Conservation (phyloP, 2,888 invertebrate genomes). For the Leucophora obtusa region DNA sequence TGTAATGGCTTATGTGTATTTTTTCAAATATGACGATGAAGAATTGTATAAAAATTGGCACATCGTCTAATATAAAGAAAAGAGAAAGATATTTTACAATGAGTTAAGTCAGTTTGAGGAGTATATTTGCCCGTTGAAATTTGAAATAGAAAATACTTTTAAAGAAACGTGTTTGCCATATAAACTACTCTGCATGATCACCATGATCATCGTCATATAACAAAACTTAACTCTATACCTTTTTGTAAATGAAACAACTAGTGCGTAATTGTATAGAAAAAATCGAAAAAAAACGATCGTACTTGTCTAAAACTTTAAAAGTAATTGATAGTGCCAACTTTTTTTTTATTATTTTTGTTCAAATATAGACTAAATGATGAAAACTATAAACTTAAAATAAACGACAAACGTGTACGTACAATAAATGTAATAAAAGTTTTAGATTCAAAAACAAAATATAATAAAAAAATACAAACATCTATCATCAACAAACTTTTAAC, state of each 20-base stretch:
- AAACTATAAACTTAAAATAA: slow-evolving; percentile 23
- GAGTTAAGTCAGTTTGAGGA: background rate
- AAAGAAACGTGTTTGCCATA: slow-evolving; percentile 60
- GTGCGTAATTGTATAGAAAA: slow-evolving; percentile 48
- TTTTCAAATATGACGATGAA: slow-evolving; percentile 6
- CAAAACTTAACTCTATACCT: slow-evolving; percentile 22
- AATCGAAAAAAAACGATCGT: slow-evolving; percentile 21
- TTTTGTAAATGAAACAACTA: slow-evolving; percentile 23
- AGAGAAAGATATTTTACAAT: slow-evolving; percentile 21
- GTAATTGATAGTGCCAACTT: slow-evolving; percentile 31
- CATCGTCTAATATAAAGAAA: slow-evolving; percentile 28
- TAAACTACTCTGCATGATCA: slow-evolving; percentile 23
- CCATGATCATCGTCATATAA: slow-evolving; percentile 34
- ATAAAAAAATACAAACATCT: slow-evolving; percentile 16
- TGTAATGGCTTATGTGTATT: background rate
- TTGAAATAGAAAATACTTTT: slow-evolving; percentile 48
- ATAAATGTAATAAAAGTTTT: slow-evolving; percentile 7
- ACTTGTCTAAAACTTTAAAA: slow-evolving; percentile 25
- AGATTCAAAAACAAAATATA: slow-evolving; percentile 7
- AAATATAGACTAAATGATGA: slow-evolving; percentile 8
- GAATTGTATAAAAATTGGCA: slow-evolving; percentile 11
- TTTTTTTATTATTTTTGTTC: slow-evolving; percentile 3
- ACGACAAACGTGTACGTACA: slow-evolving; percentile 32
- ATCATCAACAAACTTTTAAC: slow-evolving; percentile 21
- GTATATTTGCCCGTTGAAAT: slow-evolving; percentile 29